phyloP scores from a whole-genome alignment of 2,888 invertebrate genomes.

The Bruchidius siliquastri region DNA sequence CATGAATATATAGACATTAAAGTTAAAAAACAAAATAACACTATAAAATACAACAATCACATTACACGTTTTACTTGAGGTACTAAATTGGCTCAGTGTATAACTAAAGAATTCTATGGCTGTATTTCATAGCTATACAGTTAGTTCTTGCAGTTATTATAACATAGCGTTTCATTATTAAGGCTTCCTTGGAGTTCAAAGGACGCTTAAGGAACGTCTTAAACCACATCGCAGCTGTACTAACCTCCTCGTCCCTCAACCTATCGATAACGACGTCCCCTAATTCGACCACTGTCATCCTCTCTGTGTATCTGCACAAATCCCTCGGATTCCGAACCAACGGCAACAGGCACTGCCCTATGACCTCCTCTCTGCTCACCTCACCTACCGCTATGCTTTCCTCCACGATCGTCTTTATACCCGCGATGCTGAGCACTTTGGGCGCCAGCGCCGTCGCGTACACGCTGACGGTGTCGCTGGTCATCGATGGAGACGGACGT shows the following conservation, averaged over 20 bases:
- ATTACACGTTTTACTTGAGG: too few species aligned
- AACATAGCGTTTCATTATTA: too few species aligned
- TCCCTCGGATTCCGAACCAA: conserved; percentile 23
- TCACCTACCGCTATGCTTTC: conserved; percentile 18
- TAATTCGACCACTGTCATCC: conserved; percentile 22
- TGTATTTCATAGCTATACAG: too few species aligned
- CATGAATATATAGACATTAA: too few species aligned
- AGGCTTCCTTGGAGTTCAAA: too few species aligned
- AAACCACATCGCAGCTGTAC: background rate
- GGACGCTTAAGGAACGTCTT: too few species aligned
- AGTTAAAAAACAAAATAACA: too few species aligned
- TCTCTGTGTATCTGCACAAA: conserved; percentile 21
- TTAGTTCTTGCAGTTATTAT: too few species aligned
- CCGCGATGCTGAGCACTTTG: conserved; percentile 16
- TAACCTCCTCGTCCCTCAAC: conserved; percentile 15
- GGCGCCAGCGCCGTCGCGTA: background rate
- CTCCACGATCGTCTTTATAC: conserved; percentile 19
- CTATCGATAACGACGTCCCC: conserved; percentile 20
- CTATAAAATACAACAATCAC: too few species aligned
- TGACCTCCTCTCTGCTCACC: conserved; percentile 20
- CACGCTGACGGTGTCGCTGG: background rate
- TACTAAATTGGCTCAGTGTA: too few species aligned
- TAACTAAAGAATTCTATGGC: too few species aligned
- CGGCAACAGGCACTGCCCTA: conserved; percentile 24
- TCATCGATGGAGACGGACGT: background rate